Evolutionary conservation across 2,888 invertebrate genomes (phyloP), one percentile per base, ranked within the genome.

Genomic region (Eupithecia exiguata): DNA sequence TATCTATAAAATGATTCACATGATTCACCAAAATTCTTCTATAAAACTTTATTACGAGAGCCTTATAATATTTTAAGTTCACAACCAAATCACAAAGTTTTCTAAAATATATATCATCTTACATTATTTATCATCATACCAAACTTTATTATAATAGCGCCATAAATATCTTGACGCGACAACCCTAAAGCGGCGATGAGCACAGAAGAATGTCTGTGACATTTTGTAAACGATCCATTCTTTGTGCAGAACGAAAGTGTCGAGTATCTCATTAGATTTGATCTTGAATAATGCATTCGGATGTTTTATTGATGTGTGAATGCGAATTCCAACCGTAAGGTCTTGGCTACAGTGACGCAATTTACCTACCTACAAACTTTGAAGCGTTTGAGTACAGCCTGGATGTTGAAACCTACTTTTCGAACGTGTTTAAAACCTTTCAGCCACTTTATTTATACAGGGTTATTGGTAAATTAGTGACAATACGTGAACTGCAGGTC

Each of bases 271-370:
- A 83, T 84, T 85, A 82, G 81, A 82, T 83, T 80, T 81, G 85
- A 85, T 86, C 85, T 83, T 86, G 87, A 85, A 85, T 86, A 85
- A 84, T 83, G 82, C 78, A 77, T 85, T 82, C 81, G 72, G 72
- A 84, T 85, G 84, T 84, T 83, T 86, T 85, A 86, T 86, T 84
- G 84, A 86, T 86, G 84, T 80, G 77, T 72, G 76, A 74, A 76
- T 77, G 70, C 66, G 69, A 74, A 72, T 70, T n/a, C 66, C 35
- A 49, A 69, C 38, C 61, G 63, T 70, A 36, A 69, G 46, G 62
- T 16, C 68, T 61, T 38, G 6, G 71, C 68, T 63, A 68, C 21
- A 66, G 21, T 66, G 66, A 43, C 25, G 40, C 40, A 66, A 43
- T 66, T 66, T 38, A 38, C 21, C 1, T 40, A 21, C n/a, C 1